Evolutionary conservation across 2,113 vertebrate species (phyloP).

Genomic region (Ornithorhynchus anatinus): DNA sequence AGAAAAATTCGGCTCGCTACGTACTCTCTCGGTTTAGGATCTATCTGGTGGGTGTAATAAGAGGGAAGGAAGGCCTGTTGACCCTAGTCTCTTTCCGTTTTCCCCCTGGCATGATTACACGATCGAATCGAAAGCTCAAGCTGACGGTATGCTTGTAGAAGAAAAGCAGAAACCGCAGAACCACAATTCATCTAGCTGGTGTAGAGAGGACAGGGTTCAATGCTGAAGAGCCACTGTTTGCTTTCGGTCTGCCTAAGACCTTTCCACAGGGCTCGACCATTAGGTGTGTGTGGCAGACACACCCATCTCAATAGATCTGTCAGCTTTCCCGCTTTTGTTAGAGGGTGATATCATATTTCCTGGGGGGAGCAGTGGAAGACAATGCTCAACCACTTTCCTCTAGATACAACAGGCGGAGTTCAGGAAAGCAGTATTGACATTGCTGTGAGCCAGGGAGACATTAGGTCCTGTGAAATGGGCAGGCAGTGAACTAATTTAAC

Average conservation of each 20-base stretch:
- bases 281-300: conserved; percentile 70
- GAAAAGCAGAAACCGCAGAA: not conserved
- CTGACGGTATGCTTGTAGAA: not conserved
- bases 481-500: conserved; percentile 64
- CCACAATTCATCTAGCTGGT: not conserved
- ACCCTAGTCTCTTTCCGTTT: not conserved
- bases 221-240: not conserved
- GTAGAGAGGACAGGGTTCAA: not conserved
- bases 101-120: not conserved
- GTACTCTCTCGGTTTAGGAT: too few relatives aligned
- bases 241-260: conserved; percentile 15
- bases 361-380: conserved; percentile 74
- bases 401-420: conserved; percentile 74
- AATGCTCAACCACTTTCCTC: conserved; percentile 72
- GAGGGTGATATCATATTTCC: conserved; percentile 82
- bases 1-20: too few relatives aligned
- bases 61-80: not conserved
- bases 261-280: conserved; percentile 44
- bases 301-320: conserved; percentile 78
- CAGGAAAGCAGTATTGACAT: conserved; percentile 79
- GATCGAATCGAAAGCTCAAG: not conserved
- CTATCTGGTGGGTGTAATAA: not conserved
- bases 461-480: conserved; percentile 19
- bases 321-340: conserved; percentile 85
- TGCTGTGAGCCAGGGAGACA: conserved; percentile 52